phyloP scores from a whole-genome alignment of 2,797 vertebrate genomes.

The Sebastes steindachneri region DNA sequence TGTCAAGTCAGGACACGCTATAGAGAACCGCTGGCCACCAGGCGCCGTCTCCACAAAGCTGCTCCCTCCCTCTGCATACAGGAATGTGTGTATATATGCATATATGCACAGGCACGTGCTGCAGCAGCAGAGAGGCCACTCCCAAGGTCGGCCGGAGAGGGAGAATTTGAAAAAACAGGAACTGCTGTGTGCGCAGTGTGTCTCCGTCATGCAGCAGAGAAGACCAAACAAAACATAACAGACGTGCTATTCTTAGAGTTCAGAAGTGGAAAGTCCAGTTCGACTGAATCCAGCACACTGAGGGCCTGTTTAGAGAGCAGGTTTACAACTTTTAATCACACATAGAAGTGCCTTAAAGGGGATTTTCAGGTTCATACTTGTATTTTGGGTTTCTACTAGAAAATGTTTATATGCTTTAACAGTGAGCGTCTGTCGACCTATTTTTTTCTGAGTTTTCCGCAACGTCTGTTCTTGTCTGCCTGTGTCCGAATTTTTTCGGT shows the following conservation, averaged over 20 bases:
- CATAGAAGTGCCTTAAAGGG: no score
- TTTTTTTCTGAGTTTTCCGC: rapidly evolving
- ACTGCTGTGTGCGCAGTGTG: not conserved
- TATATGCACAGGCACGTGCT: conserved; percentile 34
- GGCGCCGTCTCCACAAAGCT: not conserved
- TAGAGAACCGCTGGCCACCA: not conserved
- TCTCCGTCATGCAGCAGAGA: not conserved
- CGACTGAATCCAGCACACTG: not conserved
- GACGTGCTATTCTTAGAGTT: not conserved
- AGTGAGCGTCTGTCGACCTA: no score
- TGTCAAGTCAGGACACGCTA: conserved; percentile 39
- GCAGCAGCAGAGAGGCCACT: conserved; percentile 36
- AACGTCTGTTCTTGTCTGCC: no score
- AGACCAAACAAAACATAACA: not conserved
- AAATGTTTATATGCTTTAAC: no score
- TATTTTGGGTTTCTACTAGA: no score
- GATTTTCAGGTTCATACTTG: no score
- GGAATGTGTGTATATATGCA: conserved; percentile 38
- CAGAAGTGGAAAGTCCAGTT: not conserved
- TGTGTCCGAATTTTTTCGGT: no score
- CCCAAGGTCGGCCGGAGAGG: conserved; percentile 43
- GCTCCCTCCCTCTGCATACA: not conserved
- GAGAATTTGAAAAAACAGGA: conserved; percentile 75
- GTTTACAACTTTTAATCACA: not conserved
- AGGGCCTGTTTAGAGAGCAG: not conserved